A percentile compares a stretch with the other conserved stretches of the same genome.
Conservation (phyloP, 2,888 invertebrate species). For the Torymus auratus region DNA sequence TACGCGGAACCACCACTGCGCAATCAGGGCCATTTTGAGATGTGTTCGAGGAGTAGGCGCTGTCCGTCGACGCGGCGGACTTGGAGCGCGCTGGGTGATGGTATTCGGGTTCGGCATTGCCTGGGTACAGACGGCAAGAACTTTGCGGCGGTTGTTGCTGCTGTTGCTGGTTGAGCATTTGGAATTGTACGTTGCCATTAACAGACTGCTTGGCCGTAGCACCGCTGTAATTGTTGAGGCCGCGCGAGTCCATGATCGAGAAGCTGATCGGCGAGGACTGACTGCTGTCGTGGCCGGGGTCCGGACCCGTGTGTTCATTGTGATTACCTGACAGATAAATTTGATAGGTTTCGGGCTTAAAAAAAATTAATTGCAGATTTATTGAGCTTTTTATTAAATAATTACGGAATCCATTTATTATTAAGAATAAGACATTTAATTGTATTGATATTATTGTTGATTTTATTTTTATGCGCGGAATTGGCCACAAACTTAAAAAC, state of each 20-base stretch:
- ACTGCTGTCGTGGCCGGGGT: constrained; percentile 78
- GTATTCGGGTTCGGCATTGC: constrained; percentile 81
- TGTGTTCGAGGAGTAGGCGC: constrained; percentile 80
- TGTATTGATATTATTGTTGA: too few relatives aligned
- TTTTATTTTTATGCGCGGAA: too few relatives aligned
- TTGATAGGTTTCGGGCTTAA: neutral
- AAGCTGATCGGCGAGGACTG: constrained; percentile 87
- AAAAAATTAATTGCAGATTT: neutral
- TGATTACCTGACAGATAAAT: constrained; percentile 29
- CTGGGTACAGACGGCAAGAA: constrained; percentile 82
- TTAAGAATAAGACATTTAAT: too few relatives aligned
- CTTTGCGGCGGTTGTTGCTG: constrained; percentile 62
- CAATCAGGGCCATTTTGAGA: constrained; percentile 84
- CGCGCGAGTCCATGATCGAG: constrained; percentile 85
- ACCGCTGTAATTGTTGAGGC: constrained; percentile 79
- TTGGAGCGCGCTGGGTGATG: constrained; percentile 79
- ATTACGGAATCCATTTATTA: too few relatives aligned
- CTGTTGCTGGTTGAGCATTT: constrained; percentile 69
- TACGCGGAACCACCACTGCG: constrained; percentile 80
- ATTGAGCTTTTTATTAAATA: too few relatives aligned
- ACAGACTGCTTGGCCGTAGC: constrained; percentile 63
- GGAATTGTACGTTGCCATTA: constrained; percentile 63
- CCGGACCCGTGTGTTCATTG: constrained; percentile 43
- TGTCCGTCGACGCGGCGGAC: constrained; percentile 81
- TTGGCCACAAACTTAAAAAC: too few relatives aligned